phyloP scores from a whole-genome alignment of 2,113 vertebrate species.

The Ibidorhyncha struthersii region DNA sequence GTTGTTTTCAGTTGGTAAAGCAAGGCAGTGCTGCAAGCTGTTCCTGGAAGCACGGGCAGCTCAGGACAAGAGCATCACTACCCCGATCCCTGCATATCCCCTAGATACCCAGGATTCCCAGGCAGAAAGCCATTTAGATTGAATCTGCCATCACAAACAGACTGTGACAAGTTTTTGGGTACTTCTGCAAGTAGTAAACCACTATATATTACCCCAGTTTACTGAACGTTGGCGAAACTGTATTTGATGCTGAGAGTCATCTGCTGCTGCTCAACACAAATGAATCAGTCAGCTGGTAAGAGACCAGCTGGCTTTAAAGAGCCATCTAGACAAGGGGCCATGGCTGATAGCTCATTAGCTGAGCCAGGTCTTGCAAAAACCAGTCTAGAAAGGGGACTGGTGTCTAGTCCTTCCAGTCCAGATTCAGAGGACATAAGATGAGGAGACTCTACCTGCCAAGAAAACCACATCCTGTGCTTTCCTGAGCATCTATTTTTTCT shows the following conservation, averaged over 20 bases:
- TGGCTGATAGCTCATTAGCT: neutral
- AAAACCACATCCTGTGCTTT: neutral
- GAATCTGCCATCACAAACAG: neutral
- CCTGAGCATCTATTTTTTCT: neutral
- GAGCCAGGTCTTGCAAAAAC: neutral
- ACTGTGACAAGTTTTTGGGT: neutral
- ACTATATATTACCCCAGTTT: neutral
- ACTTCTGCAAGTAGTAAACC: neutral
- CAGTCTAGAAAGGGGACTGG: neutral
- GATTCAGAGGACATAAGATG: neutral
- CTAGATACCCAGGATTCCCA: neutral
- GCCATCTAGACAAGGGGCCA: neutral
- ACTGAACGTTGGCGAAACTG: neutral
- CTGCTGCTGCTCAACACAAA: neutral
- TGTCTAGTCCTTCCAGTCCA: neutral
- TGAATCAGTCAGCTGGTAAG: neutral
- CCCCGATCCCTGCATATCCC: neutral
- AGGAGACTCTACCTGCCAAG: neutral
- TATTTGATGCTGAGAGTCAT: neutral
- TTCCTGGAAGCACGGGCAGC: neutral
- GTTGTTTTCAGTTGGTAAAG: neutral
- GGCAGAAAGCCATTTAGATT: neutral
- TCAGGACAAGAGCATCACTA: neutral
- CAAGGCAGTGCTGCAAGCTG: neutral
- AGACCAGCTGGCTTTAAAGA: neutral